Evolutionary conservation across 2,888 invertebrate species (phyloP), one percentile per base, ranked within the genome.

Genomic region (Ryuthela nishihirai): DNA sequence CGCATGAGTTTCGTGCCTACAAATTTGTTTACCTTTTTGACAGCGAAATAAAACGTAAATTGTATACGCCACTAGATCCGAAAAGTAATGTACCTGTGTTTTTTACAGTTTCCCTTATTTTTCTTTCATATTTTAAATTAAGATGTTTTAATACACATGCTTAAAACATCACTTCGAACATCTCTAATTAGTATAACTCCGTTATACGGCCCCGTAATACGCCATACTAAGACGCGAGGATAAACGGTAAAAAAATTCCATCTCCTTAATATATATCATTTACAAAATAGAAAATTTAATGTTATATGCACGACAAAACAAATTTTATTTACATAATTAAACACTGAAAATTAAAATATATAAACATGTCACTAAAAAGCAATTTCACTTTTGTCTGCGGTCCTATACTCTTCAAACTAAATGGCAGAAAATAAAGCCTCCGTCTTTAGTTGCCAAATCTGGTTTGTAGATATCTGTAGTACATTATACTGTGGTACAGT

Each of bases 381-480:
- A 43, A 25, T 24, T 40, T 26, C 29, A 21, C n/a, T 10, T 12
- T 44, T 44, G 44, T 39, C 52, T 53, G 52, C 52, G 36, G 52
- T 39, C 24, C 25, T 39, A 17, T 17, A 23, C 39, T 39, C 18
- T 21, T n/a, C 40, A 40, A 29, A 36, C 38, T 44, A 48, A 48
- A 55, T 55, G 55, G 55, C 55, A 44, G 32, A 34, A 43, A 42
- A 43, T 50, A 20, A 50, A 38, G 26, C 29, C 40, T 38, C 39
- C 53, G n/a, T n/a, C n/a, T n/a, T n/a, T n/a, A n/a, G n/a, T n/a
- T n/a, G n/a, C n/a, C n/a, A n/a, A n/a, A n/a, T n/a, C n/a, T n/a
- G n/a, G n/a, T n/a, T n/a, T n/a, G n/a, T n/a, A n/a, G n/a, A n/a
- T n/a, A n/a, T n/a, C n/a, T n/a, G n/a, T n/a, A n/a, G n/a, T n/a